Base-by-base conservation (phyloP, 2,113 vertebrate genomes). In the Campylomormyrus numenius region DNA sequence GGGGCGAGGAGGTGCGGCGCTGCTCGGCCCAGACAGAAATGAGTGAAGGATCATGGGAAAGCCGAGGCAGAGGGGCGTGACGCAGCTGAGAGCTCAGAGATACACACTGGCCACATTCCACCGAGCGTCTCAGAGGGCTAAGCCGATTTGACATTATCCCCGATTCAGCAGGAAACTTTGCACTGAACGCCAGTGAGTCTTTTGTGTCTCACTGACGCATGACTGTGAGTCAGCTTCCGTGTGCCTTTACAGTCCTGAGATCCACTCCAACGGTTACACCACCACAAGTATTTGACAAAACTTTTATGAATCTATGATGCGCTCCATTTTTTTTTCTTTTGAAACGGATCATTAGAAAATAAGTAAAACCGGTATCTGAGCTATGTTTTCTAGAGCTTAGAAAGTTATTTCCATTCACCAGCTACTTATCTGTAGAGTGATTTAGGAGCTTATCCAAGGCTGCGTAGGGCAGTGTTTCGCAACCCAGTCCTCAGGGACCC, bases 81-180 rank as follows among this genome's bases (percentile, higher is more conserved):
- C 77, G 83, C 39, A 39, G 24, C 11, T 46, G 53, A 89, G 77
- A 80, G 85, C 85, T 87, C 45, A 87, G 84, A 90, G 11, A 88
- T 45, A 10, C 21, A 53, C 21, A 39, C 27, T 48, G 42, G 39
- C 27, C 58, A 8, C 31, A 85, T 35, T 49, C 45, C 45, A 45
- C 62, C 45, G 49, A 56, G 85, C 89, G 53, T 49, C 62, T 87
- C 48, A 5, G 48, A 87, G 27, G 21, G 7, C 31, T 90, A 56
- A 90, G 58, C 58, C 13, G 89, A 87, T 80, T 87, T 77, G 21
- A 87, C 62, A 66, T 80, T 52, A 53, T 66, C 46, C 66, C 66
- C 21, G 31, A 90, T 53, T 90, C 89, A 90, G 89, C 89, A 90
- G 85, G 46, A 90, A 88, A 77, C 89, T 88, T 88, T 83, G 85